phyloP scores from a whole-genome alignment of 2,113 vertebrate species.

The Columba janthina region DNA sequence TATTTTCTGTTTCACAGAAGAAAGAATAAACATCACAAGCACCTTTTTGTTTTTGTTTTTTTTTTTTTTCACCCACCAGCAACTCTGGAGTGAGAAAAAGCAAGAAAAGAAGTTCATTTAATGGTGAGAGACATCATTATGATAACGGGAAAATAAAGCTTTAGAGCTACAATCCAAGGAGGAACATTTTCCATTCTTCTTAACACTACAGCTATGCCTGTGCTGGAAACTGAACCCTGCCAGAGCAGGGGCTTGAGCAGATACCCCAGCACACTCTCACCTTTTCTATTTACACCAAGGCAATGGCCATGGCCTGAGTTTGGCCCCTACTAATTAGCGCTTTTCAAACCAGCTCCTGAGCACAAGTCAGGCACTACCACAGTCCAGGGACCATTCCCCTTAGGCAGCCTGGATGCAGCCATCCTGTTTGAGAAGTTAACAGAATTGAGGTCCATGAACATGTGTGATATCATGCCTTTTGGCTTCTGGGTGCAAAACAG shows the following conservation, averaged over 20 bases:
- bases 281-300: background rate
- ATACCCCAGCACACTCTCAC: background rate
- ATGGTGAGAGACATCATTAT: background rate
- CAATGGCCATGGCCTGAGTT: background rate
- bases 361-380: background rate
- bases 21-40: background rate
- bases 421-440: background rate
- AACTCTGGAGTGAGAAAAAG: background rate
- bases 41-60: too few species aligned
- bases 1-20: background rate
- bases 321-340: background rate
- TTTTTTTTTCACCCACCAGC: background rate
- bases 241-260: background rate
- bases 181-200: background rate
- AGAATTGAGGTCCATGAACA: background rate
- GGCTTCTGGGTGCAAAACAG: background rate
- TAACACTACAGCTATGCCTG: background rate
- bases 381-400: background rate
- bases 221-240: background rate
- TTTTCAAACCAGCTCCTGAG: background rate
- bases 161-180: background rate
- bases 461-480: background rate
- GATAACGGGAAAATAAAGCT: background rate
- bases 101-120: background rate
- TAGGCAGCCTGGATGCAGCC: background rate